phyloP scores from a whole-genome alignment of 2,113 vertebrate species.

The Acrocephalus kingi region DNA sequence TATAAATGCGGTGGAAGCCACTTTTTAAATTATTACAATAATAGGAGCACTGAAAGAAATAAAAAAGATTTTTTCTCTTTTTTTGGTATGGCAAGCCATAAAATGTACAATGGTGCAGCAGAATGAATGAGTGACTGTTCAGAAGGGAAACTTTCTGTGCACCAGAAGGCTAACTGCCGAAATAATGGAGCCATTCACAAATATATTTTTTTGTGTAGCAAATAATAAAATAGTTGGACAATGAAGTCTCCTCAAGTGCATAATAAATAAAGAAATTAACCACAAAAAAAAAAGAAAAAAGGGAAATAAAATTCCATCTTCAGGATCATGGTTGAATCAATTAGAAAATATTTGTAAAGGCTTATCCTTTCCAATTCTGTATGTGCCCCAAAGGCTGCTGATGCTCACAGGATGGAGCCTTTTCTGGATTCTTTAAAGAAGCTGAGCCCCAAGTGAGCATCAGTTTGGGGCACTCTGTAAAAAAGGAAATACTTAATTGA shows the following conservation, averaged over 20 bases:
- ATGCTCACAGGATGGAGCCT: neutral
- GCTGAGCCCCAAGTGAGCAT: neutral
- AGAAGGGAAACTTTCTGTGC: conserved; percentile 65
- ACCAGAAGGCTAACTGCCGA: conserved; percentile 55
- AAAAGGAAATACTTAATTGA: neutral
- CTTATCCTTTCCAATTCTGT: neutral
- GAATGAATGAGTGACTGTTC: conserved; percentile 64
- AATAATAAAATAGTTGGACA: conserved; percentile 69
- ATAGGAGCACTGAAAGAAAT: conserved; percentile 55
- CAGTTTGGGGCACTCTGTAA: neutral
- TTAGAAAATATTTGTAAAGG: conserved; percentile 64
- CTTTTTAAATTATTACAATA: conserved; percentile 59
- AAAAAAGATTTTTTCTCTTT: conserved; percentile 9
- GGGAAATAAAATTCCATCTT: conserved; percentile 27
- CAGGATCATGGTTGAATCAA: conserved; percentile 19
- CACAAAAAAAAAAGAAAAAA: neutral
- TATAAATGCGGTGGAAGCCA: conserved; percentile 63
- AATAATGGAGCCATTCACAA: conserved; percentile 72
- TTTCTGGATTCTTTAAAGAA: neutral
- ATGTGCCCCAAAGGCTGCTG: neutral
- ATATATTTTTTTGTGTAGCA: conserved; percentile 59
- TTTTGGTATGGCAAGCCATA: conserved; percentile 34
- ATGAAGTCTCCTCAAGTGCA: conserved; percentile 52
- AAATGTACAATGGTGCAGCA: conserved; percentile 54
- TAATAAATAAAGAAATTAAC: conserved; percentile 46